These are phyloP conservation scores for Drosophila melanica DNA, from an alignment of 1,140 invertebrate species.

Conservation along the genomic window DNA sequence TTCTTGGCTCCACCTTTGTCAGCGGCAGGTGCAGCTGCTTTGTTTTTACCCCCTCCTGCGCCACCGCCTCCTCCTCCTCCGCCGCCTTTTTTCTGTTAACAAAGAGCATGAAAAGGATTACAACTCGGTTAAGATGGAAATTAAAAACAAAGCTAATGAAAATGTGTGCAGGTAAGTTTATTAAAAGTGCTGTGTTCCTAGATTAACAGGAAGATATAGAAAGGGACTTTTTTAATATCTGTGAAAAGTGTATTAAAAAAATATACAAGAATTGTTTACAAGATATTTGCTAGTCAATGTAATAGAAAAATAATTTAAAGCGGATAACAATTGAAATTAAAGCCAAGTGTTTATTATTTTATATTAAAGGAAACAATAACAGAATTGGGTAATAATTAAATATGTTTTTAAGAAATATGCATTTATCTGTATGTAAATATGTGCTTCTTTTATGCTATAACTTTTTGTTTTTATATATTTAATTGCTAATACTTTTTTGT, in stretches of 20 bases:
- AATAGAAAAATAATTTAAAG: too few species aligned
- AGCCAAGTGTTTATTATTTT: too few species aligned
- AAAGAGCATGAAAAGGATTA: conserved; percentile 53
- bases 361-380: too few species aligned
- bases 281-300: too few species aligned
- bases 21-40: conserved; percentile 45
- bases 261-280: too few species aligned
- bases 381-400: too few species aligned
- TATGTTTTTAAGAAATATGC: too few species aligned
- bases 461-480: too few species aligned
- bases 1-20: conserved; percentile 78
- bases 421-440: too few species aligned
- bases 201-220: too few species aligned
- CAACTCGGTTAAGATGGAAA: conserved; percentile 33
- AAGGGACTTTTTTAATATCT: not conserved
- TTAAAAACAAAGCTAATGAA: conserved; percentile 44
- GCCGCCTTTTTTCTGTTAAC: conserved; percentile 74
- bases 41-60: conserved; percentile 62
- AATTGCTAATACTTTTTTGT: too few species aligned
- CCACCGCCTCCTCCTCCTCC: conserved; percentile 30
- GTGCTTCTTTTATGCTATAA: not conserved
- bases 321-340: too few species aligned
- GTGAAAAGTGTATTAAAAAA: not conserved
- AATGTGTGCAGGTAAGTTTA: conserved; percentile 13
- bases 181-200: conserved; percentile 7